Base-by-base conservation (phyloP, 1,140 invertebrate genomes). In the Microplitis mediator region DNA sequence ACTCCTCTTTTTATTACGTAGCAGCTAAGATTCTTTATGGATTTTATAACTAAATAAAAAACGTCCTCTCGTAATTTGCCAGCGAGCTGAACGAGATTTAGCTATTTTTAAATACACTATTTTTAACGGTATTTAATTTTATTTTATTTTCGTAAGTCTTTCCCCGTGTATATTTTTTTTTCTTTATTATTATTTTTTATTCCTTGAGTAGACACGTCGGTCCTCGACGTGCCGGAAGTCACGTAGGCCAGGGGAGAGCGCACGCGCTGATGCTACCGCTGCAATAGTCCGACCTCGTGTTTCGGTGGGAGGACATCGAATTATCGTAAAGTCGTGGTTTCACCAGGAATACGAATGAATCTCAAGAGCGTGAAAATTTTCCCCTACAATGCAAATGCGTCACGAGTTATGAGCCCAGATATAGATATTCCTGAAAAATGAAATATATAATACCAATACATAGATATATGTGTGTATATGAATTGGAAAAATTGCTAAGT, bases 291-390 rank as follows among this genome's bases (percentile, higher is more conserved):
- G 34, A 64, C 69, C 62, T 66, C 36, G 52, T 64, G 54, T 72
- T 72, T 60, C 36, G 63, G 50, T 56, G 63, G 36, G 63, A 66
- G 70, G 70, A 65, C 70, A 72, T 66, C 70, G 63, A 65, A 72
- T 72, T 72, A 72, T 72, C 70, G 70, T 72, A 72, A 72, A 72
- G 62, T 72, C 63, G 51, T 66, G 54, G 62, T 64, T 58, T 60
- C 70, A 56, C 36, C 63, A 32, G 16, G 70, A 72, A 72, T 72
- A 72, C 70, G 63, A 72, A 72, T 72, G 70, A 72, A 66, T 72
- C 54, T 14, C 31, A 16, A 65, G 61, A 14, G 70, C 39, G 39
- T 45, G 45, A 66, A 72, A 72, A 72, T 72, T 39, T 66, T 65
- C 2, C 51, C 34, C 32, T 23, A n/a, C n/a, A 11, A 32, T n/a